Percentiles rank a stretch among this genome's conserved stretches.
Conservation (phyloP, 2,888 invertebrate genomes). For the Luperina nickerlii region DNA sequence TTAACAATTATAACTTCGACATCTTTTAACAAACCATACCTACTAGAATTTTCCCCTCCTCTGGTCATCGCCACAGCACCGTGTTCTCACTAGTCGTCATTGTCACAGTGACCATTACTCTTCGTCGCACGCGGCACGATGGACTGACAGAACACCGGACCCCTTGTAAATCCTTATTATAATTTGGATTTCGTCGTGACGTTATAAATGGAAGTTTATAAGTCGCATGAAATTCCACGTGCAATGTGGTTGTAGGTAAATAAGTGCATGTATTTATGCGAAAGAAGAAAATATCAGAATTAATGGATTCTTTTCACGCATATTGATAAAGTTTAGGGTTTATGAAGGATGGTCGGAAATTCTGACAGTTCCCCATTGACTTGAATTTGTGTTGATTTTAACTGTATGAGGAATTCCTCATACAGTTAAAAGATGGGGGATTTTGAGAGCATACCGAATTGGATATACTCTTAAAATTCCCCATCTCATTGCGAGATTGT, state of each 20-base stretch:
- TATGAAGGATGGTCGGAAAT: not conserved
- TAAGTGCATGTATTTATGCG: conserved; percentile 8
- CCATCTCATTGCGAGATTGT: not conserved
- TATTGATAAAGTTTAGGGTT: conserved; percentile 25
- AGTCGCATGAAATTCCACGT: conserved; percentile 31
- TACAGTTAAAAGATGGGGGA: too few relatives aligned
- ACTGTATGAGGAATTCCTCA: not conserved
- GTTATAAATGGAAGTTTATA: conserved; percentile 61
- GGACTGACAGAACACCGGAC: conserved; percentile 47
- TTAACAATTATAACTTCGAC: not conserved
- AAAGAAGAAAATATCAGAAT: not conserved
- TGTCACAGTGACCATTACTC: conserved; percentile 62
- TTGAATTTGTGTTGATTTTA: conserved; percentile 1
- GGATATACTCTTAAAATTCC: not conserved
- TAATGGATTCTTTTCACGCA: conserved; percentile 9
- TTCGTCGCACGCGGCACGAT: conserved; percentile 37
- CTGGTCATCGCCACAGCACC: conserved; percentile 17
- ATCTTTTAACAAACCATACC: not conserved
- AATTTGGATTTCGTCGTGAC: conserved; percentile 52
- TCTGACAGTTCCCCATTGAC: conserved; percentile 4
- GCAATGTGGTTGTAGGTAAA: conserved; percentile 1
- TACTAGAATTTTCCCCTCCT: not conserved
- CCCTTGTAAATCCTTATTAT: conserved; percentile 60
- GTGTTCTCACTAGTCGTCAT: conserved; percentile 43
- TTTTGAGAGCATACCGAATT: too few relatives aligned